Base-by-base conservation (phyloP, 2,113 vertebrate species). In the Cariama cristata region DNA sequence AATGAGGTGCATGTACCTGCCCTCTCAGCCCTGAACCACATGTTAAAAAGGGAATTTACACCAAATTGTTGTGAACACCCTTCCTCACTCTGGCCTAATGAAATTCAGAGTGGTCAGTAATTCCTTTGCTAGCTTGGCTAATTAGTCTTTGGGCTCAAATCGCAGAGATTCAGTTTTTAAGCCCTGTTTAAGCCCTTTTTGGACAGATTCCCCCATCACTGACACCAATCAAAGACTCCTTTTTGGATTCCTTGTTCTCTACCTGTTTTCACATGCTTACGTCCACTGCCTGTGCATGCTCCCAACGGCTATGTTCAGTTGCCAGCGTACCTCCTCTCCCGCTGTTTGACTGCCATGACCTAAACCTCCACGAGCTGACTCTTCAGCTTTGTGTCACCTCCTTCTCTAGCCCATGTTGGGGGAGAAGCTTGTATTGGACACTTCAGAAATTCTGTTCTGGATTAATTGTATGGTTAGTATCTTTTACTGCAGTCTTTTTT, bases 371-470 rank as follows among this genome's bases (percentile, higher is more conserved):
- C 1, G 1, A 18, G 30, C 21, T 74, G 86, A 23, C 40, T 74
- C 44, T 63, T 9, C 59, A 73, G 27, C 44, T 74, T 82, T 60
- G 27, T 72, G 35, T 40, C 55, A 60, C 40, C 58, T 73, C 69
- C 32, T 68, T 50, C 60, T 66, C 63, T 26, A 77, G 33, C n/a
- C 42, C 2, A 0, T 40, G 8, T 1, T 52, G 8, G 17, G 4
- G 35, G 12, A 64, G 5, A 84, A 67, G 4, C 14, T 82, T 47
- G 7, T 74, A 14, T 3, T 40, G 32, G 22, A 14, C 28, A 53
- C 30, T 58, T 68, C 47, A n/a, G 66, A 60, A 75, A 40, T 89
- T 53, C 38, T 52, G 3, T 85, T 89, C 49, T 68, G 35, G 44
- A 35, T 63, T 64, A 49, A 68, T 63, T 47, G 3, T 35, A 13